phyloP scores from a whole-genome alignment of 2,113 vertebrate genomes.

The Cebidichthys violaceus region DNA sequence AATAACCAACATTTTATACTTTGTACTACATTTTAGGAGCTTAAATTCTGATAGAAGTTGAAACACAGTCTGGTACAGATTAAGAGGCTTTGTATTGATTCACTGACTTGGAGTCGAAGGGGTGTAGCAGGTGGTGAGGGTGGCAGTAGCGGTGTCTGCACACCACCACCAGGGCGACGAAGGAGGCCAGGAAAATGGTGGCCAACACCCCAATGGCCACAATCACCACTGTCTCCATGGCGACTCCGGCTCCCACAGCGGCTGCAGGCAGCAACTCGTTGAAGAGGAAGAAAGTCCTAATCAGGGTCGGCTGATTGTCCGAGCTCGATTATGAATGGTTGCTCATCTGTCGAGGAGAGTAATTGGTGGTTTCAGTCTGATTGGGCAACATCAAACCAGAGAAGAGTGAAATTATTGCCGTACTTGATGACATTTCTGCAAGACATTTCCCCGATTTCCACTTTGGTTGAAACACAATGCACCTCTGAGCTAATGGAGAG shows the following conservation, averaged over 20 bases:
- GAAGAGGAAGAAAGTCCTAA: slow-evolving; percentile 28
- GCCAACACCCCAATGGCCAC: slow-evolving; percentile 95
- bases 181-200: slow-evolving; percentile 96
- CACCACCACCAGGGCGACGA: slow-evolving; percentile 93
- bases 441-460: slow-evolving; percentile 1
- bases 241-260: slow-evolving; percentile 38
- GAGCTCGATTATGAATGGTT: slow-evolving; percentile 38
- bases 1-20: not conserved
- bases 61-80: not conserved
- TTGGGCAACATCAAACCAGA: slow-evolving; percentile 19
- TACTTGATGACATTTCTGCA: slow-evolving; percentile 4
- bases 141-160: slow-evolving; percentile 95
- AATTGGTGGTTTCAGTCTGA: slow-evolving; percentile 38
- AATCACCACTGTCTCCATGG: slow-evolving; percentile 98
- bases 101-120: slow-evolving; percentile 94
- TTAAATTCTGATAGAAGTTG: not conserved
- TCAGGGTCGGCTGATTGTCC: slow-evolving; percentile 56
- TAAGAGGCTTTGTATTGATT: not conserved
- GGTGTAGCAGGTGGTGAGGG: slow-evolving; percentile 88
- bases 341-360: slow-evolving; percentile 73
- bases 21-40: not conserved
- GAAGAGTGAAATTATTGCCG: not conserved
- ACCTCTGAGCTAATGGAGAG: not conserved
- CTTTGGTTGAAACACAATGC: not conserved
- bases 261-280: slow-evolving; percentile 28